Base-by-base conservation (phyloP, 2,113 vertebrate genomes). In the Furnarius figulus region DNA sequence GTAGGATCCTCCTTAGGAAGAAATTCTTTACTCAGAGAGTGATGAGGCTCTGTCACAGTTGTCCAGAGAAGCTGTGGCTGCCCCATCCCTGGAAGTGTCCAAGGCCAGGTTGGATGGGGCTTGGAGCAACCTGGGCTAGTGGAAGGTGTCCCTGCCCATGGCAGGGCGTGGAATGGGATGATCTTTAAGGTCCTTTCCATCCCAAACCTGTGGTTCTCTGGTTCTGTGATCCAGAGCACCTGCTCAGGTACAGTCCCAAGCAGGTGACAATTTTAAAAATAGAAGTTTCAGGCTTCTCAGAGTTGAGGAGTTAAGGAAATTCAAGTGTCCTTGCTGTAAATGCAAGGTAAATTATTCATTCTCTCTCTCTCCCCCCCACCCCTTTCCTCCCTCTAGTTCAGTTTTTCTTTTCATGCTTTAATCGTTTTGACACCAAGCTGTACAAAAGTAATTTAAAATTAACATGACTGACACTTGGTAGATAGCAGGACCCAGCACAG, bases 371-470 rank as follows among this genome's bases (percentile, higher is more conserved):
- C 56, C 76, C 70, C 22, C 22, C 42, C 94, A n/a, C 86, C 79
- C n/a, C 76, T 74, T 95, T 73, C 94, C 89, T 92, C 90, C 80
- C 83, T 88, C 95, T 90, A 91, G 94, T 97, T 98, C 97, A 96
- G 95, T 96, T 98, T 98, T 97, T 79, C 93, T 96, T 95, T 98
- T 98, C 98, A 98, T 97, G 98, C 98, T 98, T 99, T 99, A 99
- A 99, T 99, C 94, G 94, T 98, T 98, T 98, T 99, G 99, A 99
- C 99, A 99, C 98, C 98, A 97, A 98, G 98, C 98, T 97, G 98
- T 98, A 99, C 97, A 97, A 97, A 98, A 98, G 98, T 98, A 99
- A 99, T 99, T 99, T 98, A 99, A 99, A 98, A 98, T 98, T 98
- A 99, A 99, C 98, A 98, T 99, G 98, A 99, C 98, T 99, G 99